Conservation (phyloP, 2,113 vertebrate genomes). For the Aplodontia rufa region DNA sequence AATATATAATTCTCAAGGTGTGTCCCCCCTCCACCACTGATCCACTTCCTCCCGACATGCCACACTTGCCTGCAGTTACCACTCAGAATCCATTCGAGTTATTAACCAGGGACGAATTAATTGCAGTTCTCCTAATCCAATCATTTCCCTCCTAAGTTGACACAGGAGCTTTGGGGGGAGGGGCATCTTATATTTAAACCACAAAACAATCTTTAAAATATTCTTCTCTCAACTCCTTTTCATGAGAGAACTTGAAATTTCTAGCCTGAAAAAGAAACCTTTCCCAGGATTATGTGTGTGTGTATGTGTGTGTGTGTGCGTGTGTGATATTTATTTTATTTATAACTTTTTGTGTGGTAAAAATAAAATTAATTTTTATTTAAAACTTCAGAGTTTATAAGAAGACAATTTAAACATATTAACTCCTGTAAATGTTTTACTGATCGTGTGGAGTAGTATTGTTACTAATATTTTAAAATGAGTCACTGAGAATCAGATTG, state of each 20-base stretch:
- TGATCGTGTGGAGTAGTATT: background rate
- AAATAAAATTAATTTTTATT: background rate
- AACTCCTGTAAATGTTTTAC: background rate
- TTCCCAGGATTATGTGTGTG: too few relatives aligned
- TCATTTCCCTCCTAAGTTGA: too few relatives aligned
- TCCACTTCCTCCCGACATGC: too few relatives aligned
- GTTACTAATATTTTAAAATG: background rate
- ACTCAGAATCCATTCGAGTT: too few relatives aligned
- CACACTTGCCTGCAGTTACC: too few relatives aligned
- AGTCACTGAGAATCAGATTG: background rate
- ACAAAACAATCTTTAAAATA: background rate
- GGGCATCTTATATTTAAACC: too few relatives aligned
- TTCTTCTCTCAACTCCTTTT: background rate
- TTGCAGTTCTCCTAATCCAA: too few relatives aligned
- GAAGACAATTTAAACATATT: background rate
- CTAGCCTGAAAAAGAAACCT: background rate
- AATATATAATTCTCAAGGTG: too few relatives aligned
- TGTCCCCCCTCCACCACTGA: too few relatives aligned
- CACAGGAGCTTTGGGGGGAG: too few relatives aligned
- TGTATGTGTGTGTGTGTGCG: too few relatives aligned
- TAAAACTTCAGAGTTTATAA: background rate
- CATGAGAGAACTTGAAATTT: background rate
- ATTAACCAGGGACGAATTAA: too few relatives aligned
- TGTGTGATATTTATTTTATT: background rate
- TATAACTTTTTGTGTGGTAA: background rate